A percentile compares a stretch with the other conserved stretches of the same genome.
phyloP scores from a whole-genome alignment of 2,797 vertebrate species.

The Nyctalus aviator region DNA sequence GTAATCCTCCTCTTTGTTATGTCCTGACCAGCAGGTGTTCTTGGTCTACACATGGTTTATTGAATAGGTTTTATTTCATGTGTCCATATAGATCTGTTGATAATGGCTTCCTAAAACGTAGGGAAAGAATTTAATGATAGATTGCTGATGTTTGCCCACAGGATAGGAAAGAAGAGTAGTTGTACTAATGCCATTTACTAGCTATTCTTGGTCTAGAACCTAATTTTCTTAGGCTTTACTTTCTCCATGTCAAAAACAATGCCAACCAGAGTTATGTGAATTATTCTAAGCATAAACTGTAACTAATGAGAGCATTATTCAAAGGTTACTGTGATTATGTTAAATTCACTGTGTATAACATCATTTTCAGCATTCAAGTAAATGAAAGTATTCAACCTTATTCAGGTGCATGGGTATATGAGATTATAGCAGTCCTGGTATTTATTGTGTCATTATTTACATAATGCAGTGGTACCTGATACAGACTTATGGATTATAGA shows the following conservation, averaged over 20 bases:
- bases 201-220: not conserved
- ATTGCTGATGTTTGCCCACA: not conserved
- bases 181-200: not conserved
- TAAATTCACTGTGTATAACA: constrained; percentile 33
- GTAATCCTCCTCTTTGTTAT: not conserved
- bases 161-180: not conserved
- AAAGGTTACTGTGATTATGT: not conserved
- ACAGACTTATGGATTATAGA: not conserved
- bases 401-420: not conserved
- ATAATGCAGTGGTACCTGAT: not conserved
- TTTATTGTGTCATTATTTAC: constrained; percentile 12
- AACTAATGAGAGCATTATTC: not conserved
- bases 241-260: not conserved
- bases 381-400: not conserved
- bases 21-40: not conserved
- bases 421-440: not conserved
- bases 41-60: not conserved
- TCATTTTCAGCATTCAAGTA: constrained; percentile 33
- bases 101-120: not conserved
- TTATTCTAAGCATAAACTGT: not conserved
- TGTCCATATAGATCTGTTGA: not conserved
- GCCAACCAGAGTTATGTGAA: not conserved
- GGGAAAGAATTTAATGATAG: not conserved
- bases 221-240: not conserved
- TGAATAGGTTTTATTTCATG: not conserved